Percentiles rank a stretch among this genome's conserved stretches.
These are phyloP conservation scores for Epirrhoe alternata DNA, from an alignment of 2,888 invertebrate species.

Conservation along the genomic window DNA sequence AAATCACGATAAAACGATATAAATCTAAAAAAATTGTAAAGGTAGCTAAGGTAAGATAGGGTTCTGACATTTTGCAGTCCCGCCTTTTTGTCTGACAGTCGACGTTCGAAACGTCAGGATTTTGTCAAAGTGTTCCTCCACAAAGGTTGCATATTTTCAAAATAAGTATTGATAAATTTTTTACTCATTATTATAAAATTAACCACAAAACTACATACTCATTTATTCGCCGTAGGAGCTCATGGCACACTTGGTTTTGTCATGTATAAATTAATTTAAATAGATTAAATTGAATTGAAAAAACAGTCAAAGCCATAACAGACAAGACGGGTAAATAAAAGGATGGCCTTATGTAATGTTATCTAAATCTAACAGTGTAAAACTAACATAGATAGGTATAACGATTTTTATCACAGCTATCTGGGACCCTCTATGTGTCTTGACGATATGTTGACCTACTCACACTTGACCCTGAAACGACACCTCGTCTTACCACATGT, in stretches of 20 bases:
- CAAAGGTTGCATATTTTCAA: background rate
- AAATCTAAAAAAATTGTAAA: background rate
- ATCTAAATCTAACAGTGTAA: too few relatives aligned
- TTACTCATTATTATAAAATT: too few relatives aligned
- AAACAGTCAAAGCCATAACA: too few relatives aligned
- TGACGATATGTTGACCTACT: slow-evolving; percentile 13
- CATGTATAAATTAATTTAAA: too few relatives aligned
- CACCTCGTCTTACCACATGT: slow-evolving; percentile 24
- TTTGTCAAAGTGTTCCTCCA: slow-evolving; percentile 8
- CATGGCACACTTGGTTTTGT: too few relatives aligned
- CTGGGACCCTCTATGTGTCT: background rate
- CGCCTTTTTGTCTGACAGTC: slow-evolving; percentile 12
- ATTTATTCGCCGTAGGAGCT: too few relatives aligned
- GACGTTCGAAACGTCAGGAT: slow-evolving; percentile 21
- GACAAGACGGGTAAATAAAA: too few relatives aligned
- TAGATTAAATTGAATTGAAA: too few relatives aligned
- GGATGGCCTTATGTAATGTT: too few relatives aligned
- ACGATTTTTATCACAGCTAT: background rate
- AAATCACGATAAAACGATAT: background rate
- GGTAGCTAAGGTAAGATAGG: background rate
- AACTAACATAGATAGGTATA: background rate
- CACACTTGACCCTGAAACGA: slow-evolving; percentile 24
- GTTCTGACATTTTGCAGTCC: slow-evolving; percentile 3
- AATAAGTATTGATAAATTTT: too few relatives aligned
- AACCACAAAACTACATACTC: too few relatives aligned